Evolutionary conservation across 2,888 invertebrate genomes (phyloP).

Genomic region (Drosophila merina): DNA sequence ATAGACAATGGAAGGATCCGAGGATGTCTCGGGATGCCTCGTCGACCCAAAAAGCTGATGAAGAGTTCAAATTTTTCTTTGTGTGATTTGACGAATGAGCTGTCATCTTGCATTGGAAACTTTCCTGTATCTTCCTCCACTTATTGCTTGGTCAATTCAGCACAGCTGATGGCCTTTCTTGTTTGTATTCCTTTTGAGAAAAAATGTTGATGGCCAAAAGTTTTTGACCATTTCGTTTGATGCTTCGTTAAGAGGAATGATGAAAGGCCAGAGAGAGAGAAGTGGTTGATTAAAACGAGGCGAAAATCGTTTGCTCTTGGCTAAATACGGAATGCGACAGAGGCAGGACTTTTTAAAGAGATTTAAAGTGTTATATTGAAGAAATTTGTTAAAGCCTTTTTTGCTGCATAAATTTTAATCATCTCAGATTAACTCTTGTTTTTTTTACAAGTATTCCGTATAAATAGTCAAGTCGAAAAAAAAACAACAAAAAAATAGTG

Average conservation of each 20-base stretch:
- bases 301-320: conserved; percentile 34
- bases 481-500: background rate
- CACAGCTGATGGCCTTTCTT: conserved; percentile 61
- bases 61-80: conserved; percentile 82
- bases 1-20: conserved; percentile 42
- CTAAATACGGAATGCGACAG: conserved; percentile 37
- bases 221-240: conserved; percentile 72
- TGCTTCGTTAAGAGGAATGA: conserved; percentile 57
- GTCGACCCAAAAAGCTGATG: conserved; percentile 77
- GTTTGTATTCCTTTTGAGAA: conserved; percentile 52
- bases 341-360: background rate
- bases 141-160: conserved; percentile 10
- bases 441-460: background rate
- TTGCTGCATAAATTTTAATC: background rate
- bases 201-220: conserved; percentile 48
- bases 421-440: background rate
- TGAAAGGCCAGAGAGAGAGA: conserved; percentile 36
- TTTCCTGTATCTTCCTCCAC: conserved; percentile 24
- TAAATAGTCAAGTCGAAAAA: background rate
- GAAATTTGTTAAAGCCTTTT: too few species aligned
- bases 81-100: conserved; percentile 81
- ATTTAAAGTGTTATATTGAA: background rate
- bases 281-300: conserved; percentile 1
- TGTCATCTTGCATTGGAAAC: conserved; percentile 79
- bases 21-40: conserved; percentile 11